Percentiles rank a stretch among this genome's conserved stretches.
These are phyloP conservation scores for Amphiduros pacificus DNA, from an alignment of 2,888 invertebrate genomes.

Conservation along the genomic window DNA sequence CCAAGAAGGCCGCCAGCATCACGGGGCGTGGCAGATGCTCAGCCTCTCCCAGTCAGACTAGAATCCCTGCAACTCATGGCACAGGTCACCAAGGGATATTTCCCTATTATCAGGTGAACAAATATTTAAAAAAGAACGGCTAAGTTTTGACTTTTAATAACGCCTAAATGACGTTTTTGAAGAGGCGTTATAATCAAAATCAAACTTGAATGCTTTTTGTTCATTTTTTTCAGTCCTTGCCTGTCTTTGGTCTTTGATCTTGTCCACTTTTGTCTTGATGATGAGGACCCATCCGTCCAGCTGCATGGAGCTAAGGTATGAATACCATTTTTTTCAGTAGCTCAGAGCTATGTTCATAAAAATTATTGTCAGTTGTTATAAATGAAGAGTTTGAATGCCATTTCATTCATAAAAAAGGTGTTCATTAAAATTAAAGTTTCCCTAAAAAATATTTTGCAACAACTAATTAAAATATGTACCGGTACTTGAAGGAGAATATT, in stretches of 20 bases:
- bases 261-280: conserved; percentile 66
- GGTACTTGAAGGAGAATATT: no score
- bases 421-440: no score
- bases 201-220: not conserved
- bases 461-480: not conserved
- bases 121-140: not conserved
- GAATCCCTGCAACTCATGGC: conserved; percentile 73
- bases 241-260: conserved; percentile 68
- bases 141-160: no score
- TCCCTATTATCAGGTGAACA: conserved; percentile 56
- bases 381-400: not conserved
- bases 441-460: not conserved
- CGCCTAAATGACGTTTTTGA: no score
- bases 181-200: no score
- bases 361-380: not conserved
- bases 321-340: not conserved
- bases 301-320: conserved; percentile 69
- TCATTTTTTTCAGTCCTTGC: conserved; percentile 9
- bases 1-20: not conserved
- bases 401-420: no score
- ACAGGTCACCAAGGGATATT: conserved; percentile 56
- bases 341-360: not conserved
- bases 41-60: conserved; percentile 70
- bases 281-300: conserved; percentile 70
- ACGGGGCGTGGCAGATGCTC: conserved; percentile 16